A percentile compares a stretch with the other conserved stretches of the same genome.
phyloP scores from a whole-genome alignment of 1,140 invertebrate genomes.

The Tetramorium simillimum region DNA sequence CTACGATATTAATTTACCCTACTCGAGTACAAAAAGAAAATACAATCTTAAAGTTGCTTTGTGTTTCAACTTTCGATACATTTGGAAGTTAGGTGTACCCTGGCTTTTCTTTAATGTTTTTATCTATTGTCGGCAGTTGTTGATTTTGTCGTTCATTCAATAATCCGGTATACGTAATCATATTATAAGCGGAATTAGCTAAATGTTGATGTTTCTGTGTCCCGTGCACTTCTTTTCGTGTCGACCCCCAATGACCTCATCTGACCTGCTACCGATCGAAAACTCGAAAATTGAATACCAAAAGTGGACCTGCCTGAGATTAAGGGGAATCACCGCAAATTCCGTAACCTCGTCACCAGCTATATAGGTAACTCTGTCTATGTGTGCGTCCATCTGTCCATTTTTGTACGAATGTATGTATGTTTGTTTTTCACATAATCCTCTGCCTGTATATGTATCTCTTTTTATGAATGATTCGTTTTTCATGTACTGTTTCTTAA shows the following conservation, averaged over 20 bases:
- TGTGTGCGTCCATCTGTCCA: conserved; percentile 78
- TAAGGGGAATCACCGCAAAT: conserved; percentile 98
- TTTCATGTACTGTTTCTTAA: not conserved
- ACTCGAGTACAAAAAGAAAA: not conserved
- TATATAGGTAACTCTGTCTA: conserved; percentile 94
- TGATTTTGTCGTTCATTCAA: conserved; percentile 49
- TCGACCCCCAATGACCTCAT: conserved; percentile 82
- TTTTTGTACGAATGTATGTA: conserved; percentile 69
- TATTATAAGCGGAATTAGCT: conserved; percentile 79
- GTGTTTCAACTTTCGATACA: conserved; percentile 17
- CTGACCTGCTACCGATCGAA: conserved; percentile 81
- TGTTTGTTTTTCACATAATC: conserved; percentile 53
- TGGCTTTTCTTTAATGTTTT: conserved; percentile 65
- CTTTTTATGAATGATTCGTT: conserved; percentile 26
- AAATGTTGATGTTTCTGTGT: conserved; percentile 85
- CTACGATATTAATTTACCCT: conserved; percentile 4
- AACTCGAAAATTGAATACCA: conserved; percentile 81
- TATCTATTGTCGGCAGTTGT: conserved; percentile 70
- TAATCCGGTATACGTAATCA: conserved; percentile 65
- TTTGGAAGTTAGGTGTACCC: conserved; percentile 26
- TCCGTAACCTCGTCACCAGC: conserved; percentile 98
- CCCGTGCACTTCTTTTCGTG: conserved; percentile 85
- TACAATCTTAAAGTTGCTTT: conserved; percentile 4
- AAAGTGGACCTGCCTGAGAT: conserved; percentile 98
- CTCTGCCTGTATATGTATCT: not conserved